Conservation (phyloP, 2,888 invertebrate species). For the Leptinotarsa tumamoca region DNA sequence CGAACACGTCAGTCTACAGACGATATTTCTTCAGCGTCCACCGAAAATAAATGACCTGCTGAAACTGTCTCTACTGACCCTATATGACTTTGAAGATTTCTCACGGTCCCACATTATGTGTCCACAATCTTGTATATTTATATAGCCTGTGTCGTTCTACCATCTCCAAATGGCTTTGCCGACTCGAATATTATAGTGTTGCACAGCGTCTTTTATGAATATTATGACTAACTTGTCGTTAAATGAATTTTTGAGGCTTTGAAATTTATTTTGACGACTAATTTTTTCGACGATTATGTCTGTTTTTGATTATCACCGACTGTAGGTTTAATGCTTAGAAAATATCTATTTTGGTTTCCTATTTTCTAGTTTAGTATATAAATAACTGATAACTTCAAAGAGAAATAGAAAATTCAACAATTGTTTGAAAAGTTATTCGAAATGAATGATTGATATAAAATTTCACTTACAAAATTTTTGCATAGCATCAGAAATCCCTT, state of each 20-base stretch:
- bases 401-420: too few relatives aligned
- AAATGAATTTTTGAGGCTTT: constrained; percentile 26
- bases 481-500: too few relatives aligned
- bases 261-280: constrained; percentile 10
- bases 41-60: constrained; percentile 26
- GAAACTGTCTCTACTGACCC: constrained; percentile 32
- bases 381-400: too few relatives aligned
- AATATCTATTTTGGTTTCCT: too few relatives aligned
- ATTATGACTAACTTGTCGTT: constrained; percentile 35
- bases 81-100: constrained; percentile 55
- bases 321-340: too few relatives aligned
- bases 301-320: neutral
- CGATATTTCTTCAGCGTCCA: neutral
- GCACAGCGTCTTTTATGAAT: constrained; percentile 35
- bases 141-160: constrained; percentile 58
- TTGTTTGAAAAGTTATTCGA: too few relatives aligned
- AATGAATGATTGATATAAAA: too few relatives aligned
- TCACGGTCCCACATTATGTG: constrained; percentile 64
- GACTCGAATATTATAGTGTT: constrained; percentile 49
- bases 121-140: constrained; percentile 61
- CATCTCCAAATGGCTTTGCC: constrained; percentile 54
- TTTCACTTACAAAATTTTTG: too few relatives aligned
- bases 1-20: neutral
- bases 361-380: too few relatives aligned
- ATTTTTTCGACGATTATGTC: constrained; percentile 3